phyloP scores from a whole-genome alignment of 2,797 vertebrate genomes.

The Pampus argenteus region DNA sequence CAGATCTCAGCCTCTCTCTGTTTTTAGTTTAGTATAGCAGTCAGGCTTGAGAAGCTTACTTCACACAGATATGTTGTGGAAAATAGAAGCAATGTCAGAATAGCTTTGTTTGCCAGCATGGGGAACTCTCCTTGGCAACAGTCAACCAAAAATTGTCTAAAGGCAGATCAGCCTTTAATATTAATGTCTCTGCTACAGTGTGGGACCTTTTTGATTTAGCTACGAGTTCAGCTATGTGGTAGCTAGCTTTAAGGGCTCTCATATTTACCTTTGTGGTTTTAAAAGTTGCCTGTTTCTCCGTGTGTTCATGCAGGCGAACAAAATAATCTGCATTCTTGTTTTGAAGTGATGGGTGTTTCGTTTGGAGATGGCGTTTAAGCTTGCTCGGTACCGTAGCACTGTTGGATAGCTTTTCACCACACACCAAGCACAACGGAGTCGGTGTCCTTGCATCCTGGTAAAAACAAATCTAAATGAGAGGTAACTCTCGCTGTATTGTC shows the following conservation, averaged over 20 bases:
- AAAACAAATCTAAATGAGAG: not conserved
- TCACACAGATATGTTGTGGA: too few relatives aligned
- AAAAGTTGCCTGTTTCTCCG: not conserved
- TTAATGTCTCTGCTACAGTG: too few relatives aligned
- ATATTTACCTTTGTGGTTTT: not conserved
- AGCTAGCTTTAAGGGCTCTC: not conserved
- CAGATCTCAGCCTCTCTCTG: too few relatives aligned
- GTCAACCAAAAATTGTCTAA: too few relatives aligned
- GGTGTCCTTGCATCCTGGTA: not conserved
- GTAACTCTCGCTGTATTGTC: slow-evolving; percentile 1
- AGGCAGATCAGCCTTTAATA: too few relatives aligned
- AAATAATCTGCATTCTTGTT: not conserved
- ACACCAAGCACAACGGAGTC: slow-evolving; percentile 8
- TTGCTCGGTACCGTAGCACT: not conserved
- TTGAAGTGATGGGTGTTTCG: not conserved
- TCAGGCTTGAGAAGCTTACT: too few relatives aligned
- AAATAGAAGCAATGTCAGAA: too few relatives aligned
- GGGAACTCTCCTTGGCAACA: too few relatives aligned
- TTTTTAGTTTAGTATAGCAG: too few relatives aligned
- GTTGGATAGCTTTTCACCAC: slow-evolving; percentile 22
- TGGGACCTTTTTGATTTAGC: too few relatives aligned
- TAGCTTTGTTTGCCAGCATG: too few relatives aligned
- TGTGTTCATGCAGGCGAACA: not conserved
- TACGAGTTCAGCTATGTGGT: slow-evolving; percentile 6
- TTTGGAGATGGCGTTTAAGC: not conserved